Percentiles rank a stretch among this genome's conserved stretches.
These are phyloP conservation scores for Gasterosteus aculeatus DNA, from an alignment of 2,113 vertebrate species.

Conservation along the genomic window DNA sequence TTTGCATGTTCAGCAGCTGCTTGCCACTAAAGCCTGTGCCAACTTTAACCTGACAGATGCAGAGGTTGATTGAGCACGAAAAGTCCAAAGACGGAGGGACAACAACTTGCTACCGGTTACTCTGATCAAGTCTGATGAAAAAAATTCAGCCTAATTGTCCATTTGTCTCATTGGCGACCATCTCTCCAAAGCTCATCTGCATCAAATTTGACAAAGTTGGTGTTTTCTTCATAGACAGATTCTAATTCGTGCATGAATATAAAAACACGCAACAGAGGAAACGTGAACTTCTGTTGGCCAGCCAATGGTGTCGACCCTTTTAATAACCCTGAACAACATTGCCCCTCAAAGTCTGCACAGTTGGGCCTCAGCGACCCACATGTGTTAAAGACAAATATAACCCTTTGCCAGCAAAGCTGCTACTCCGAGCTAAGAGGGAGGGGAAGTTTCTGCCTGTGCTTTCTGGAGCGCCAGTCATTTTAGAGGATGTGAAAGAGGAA, in stretches of 20 bases:
- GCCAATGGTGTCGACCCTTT: conserved; percentile 58
- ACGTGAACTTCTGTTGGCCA: conserved; percentile 55
- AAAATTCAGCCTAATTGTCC: neutral
- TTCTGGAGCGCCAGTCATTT: neutral
- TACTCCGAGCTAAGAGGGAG: conserved; percentile 15
- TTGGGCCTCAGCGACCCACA: conserved; percentile 58
- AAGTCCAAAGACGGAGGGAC: conserved; percentile 11
- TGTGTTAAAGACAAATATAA: conserved; percentile 78
- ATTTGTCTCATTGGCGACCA: neutral
- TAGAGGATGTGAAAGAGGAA: conserved; percentile 69
- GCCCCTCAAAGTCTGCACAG: conserved; percentile 38
- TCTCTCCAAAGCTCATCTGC: neutral
- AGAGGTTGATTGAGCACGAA: conserved; percentile 41
- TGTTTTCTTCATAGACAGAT: neutral
- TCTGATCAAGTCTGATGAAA: neutral
- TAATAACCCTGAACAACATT: conserved; percentile 60
- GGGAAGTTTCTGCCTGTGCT: too few species aligned
- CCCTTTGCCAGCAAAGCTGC: conserved; percentile 49
- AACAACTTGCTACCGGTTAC: conserved; percentile 1
- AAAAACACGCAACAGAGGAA: conserved; percentile 17
- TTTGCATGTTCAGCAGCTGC: conserved; percentile 65
- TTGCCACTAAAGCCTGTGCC: conserved; percentile 42
- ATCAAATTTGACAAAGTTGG: neutral
- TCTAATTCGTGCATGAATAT: neutral
- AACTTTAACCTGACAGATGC: conserved; percentile 33